Evolutionary conservation across 35 echinoderm and acorn worm species (phyloP), one percentile per base, ranked within the genome.

Genomic region (Heliocidaris tuberculata): DNA sequence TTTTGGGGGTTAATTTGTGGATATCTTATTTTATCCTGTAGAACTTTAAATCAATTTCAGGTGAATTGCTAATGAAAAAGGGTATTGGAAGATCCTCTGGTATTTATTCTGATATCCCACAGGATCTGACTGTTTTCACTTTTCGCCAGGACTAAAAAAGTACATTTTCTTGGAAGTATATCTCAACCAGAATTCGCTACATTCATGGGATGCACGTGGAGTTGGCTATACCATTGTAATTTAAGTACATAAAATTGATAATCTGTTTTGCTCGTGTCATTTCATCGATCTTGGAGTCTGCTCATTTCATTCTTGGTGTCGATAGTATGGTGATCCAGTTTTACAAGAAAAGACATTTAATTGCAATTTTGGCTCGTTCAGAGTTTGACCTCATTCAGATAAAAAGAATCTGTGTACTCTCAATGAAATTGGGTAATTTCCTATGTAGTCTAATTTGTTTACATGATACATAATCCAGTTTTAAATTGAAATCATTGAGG

Each of bases 1-100:
- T n/a, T 78, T n/a, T n/a, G n/a, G n/a, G n/a, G n/a, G n/a, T n/a
- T 78, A 78, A 78, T 78, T n/a, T 78, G 65, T 78, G 65, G 65
- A 78, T 78, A 19, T 78, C 17, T n/a, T 27, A 78, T 78, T 78
- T 78, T 78, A 78, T 24, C 27, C 65, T 78, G 2, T 78, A 70
- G 17, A 70, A 6, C 60, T 70, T 70, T 42, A 42, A 17, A 52
- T 52, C 50, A 52, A 52, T 52, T 8, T 8, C 12, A 21, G 2
- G 60, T 19, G 24, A 70, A 70, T 6, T 24, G 4, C 15, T 70
- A 70, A 70, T 70, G 6, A 70, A 19, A 70, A 70, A 24, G 4
- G 24, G 17, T 70, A 21, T 21, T 21, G 6, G 17, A 70, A 70
- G 60, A 70, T 70, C 35, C 35, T 42, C 35, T 42, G 35, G 35